phyloP scores from a whole-genome alignment of 2,113 vertebrate species.

The Ctenodactylus gundi region DNA sequence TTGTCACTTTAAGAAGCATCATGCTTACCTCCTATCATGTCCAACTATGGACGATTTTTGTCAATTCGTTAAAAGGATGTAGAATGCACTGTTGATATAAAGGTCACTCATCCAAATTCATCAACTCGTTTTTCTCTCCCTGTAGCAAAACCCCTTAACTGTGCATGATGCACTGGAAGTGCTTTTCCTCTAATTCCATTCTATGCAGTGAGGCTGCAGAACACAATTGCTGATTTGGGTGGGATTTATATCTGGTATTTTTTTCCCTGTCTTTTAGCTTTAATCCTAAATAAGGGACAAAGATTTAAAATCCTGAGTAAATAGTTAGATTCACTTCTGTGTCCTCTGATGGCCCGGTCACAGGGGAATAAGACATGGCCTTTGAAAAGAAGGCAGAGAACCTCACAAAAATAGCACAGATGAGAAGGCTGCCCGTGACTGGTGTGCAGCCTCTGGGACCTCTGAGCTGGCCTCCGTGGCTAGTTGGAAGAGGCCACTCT shows the following conservation, averaged over 20 bases:
- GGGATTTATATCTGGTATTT: background rate
- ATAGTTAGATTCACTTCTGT: background rate
- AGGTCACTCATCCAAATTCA: background rate
- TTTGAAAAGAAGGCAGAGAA: background rate
- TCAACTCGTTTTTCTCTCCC: constrained; percentile 1
- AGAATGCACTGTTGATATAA: background rate
- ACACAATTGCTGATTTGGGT: background rate
- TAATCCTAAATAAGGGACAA: constrained; percentile 7
- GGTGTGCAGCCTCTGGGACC: background rate
- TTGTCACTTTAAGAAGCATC: background rate
- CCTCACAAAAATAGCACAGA: background rate
- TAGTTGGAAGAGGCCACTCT: background rate
- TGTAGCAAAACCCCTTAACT: background rate
- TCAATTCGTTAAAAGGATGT: background rate
- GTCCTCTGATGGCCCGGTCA: background rate
- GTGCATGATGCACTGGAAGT: background rate
- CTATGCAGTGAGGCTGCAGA: background rate
- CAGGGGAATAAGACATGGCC: background rate
- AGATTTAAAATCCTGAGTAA: constrained; percentile 47
- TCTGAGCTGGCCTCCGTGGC: background rate
- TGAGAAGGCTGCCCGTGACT: background rate
- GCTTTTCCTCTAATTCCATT: background rate
- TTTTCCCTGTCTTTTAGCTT: constrained; percentile 8
- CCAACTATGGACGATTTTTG: background rate
- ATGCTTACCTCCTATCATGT: background rate